Evolutionary conservation across 2,113 vertebrate genomes (phyloP).

Genomic region (Nycticorax nycticorax): DNA sequence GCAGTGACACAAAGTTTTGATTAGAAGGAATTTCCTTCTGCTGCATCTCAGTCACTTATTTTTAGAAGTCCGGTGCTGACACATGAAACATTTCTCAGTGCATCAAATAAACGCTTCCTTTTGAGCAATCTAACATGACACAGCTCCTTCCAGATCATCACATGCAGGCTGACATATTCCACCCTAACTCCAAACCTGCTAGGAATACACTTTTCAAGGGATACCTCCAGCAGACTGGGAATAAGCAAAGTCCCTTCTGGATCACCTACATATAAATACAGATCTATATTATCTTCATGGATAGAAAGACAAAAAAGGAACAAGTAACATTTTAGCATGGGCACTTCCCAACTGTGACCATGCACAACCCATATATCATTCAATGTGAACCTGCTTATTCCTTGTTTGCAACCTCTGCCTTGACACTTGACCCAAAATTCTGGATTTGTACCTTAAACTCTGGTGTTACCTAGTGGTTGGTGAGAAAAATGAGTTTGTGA

Average conservation of each 20-base stretch:
- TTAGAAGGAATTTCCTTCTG: background rate
- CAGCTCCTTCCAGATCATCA: background rate
- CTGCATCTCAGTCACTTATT: background rate
- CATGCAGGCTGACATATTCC: fast-evolving
- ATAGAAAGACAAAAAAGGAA: background rate
- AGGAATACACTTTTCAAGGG: background rate
- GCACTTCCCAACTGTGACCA: background rate
- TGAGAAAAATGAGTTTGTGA: background rate
- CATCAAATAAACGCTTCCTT: background rate
- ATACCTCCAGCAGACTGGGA: background rate
- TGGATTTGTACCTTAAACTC: background rate
- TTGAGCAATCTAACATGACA: background rate
- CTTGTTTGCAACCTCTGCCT: background rate
- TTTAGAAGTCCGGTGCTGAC: background rate
- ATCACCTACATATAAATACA: background rate
- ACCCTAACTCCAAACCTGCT: background rate
- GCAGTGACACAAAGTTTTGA: background rate
- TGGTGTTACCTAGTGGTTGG: background rate
- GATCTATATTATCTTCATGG: background rate
- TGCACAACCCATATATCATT: background rate
- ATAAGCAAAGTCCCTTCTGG: background rate
- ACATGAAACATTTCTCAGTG: background rate
- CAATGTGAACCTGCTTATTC: background rate
- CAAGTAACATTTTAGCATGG: background rate
- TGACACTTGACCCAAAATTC: background rate